phyloP scores from a whole-genome alignment of 2,888 invertebrate species.

The Allacma fusca region DNA sequence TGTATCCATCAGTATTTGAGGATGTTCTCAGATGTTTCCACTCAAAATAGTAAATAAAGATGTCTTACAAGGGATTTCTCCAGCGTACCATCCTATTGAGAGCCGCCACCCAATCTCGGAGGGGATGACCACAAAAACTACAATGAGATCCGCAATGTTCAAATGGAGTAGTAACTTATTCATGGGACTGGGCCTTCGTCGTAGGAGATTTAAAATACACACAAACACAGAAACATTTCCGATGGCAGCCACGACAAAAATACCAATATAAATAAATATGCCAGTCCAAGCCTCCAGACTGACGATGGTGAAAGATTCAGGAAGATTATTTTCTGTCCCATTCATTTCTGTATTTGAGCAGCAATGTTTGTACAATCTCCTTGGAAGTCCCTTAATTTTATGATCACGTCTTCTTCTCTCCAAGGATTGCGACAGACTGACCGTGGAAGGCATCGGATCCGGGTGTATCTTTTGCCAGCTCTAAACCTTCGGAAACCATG shows the following conservation, averaged over 20 bases:
- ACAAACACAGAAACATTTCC: slow-evolving; percentile 55
- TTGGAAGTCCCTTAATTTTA: too few relatives aligned
- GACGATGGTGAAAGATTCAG: slow-evolving; percentile 45
- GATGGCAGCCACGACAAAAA: slow-evolving; percentile 53
- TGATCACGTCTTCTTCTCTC: too few relatives aligned
- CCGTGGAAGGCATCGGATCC: too few relatives aligned
- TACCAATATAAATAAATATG: slow-evolving; percentile 48
- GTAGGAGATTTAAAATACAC: slow-evolving; percentile 48
- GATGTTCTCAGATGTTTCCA: background rate
- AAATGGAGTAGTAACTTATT: slow-evolving; percentile 55
- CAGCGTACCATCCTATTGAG: slow-evolving; percentile 40
- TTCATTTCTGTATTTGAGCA: too few relatives aligned
- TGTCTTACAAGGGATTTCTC: slow-evolving; percentile 33
- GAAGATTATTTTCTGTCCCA: slow-evolving; percentile 4
- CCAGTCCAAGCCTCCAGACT: slow-evolving; percentile 48
- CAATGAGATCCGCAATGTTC: slow-evolving; percentile 47
- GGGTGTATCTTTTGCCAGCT: too few relatives aligned
- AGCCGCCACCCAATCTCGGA: slow-evolving; percentile 33
- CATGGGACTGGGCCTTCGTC: slow-evolving; percentile 52
- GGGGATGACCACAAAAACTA: slow-evolving; percentile 32
- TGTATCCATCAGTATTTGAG: too few relatives aligned
- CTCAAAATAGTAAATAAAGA: background rate
- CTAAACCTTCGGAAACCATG: too few relatives aligned
- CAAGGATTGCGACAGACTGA: too few relatives aligned
- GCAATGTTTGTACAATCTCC: too few relatives aligned